Evolutionary conservation across 1,140 invertebrate genomes (phyloP).

Genomic region (Hycleus cichorii): DNA sequence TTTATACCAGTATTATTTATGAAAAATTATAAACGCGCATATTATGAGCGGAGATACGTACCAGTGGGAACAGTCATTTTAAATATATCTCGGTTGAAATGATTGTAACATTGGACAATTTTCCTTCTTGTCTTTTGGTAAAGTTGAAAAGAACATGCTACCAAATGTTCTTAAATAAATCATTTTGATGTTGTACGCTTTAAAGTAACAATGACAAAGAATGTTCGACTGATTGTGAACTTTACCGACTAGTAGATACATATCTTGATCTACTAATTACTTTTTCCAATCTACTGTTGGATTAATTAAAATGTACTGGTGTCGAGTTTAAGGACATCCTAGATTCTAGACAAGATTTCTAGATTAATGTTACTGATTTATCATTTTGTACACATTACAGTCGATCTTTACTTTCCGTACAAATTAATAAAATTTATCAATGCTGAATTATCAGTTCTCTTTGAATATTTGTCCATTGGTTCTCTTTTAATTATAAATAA

Average conservation of each 20-base stretch:
- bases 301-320: conserved; percentile 32
- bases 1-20: conserved; percentile 14
- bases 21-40: conserved; percentile 20
- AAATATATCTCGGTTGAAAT: conserved; percentile 15
- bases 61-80: conserved; percentile 15
- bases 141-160: conserved; percentile 24
- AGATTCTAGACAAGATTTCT: conserved; percentile 17
- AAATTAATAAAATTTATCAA: neutral
- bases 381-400: conserved; percentile 13
- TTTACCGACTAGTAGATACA: conserved; percentile 20
- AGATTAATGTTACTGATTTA: conserved; percentile 22
- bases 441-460: too few species aligned
- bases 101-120: conserved; percentile 18
- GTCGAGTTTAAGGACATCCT: conserved; percentile 20
- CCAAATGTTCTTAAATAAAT: conserved; percentile 26
- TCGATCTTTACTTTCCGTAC: neutral
- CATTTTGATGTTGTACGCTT: conserved; percentile 12
- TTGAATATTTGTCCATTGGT: too few species aligned
- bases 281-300: conserved; percentile 31
- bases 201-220: conserved; percentile 3
- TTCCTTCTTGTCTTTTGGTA: conserved; percentile 16
- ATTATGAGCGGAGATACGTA: conserved; percentile 12
- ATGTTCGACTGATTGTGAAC: conserved; percentile 9
- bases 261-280: conserved; percentile 32
- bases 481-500: too few species aligned